Percentiles rank a stretch among this genome's conserved stretches.
Conservation (phyloP, 2,113 vertebrate species). For the Bolborhynchus lineola region DNA sequence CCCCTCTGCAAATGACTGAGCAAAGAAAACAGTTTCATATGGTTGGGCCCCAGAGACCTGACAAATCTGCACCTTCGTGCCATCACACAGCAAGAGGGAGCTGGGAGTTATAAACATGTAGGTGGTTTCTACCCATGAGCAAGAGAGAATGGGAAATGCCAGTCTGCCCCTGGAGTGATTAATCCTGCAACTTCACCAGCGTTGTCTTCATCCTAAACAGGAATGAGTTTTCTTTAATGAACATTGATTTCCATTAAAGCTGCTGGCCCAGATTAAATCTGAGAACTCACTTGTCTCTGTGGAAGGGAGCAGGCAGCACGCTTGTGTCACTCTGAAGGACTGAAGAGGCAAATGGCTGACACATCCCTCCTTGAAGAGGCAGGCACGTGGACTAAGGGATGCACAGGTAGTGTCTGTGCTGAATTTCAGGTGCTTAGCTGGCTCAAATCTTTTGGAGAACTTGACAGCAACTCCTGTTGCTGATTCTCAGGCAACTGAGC, state of each 20-base stretch:
- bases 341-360: background rate
- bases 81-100: background rate
- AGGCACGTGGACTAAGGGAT: background rate
- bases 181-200: background rate
- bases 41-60: background rate
- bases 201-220: background rate
- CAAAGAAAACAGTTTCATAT: background rate
- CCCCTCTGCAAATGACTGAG: background rate
- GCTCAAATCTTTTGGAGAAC: background rate
- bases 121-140: conserved; percentile 12
- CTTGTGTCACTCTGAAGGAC: background rate
- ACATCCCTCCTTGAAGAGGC: background rate
- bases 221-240: background rate
- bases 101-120: background rate
- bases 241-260: background rate
- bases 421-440: background rate
- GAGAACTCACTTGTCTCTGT: background rate
- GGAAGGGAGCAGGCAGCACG: background rate
- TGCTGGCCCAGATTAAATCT: background rate
- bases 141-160: conserved; percentile 34
- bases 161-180: conserved; percentile 17
- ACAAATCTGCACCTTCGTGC: background rate
- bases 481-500: background rate
- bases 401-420: background rate
- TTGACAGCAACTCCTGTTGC: background rate